Evolutionary conservation across 2,113 vertebrate species (phyloP), one percentile per base, ranked within the genome.

Genomic region (Trichomycterus rosablanca): DNA sequence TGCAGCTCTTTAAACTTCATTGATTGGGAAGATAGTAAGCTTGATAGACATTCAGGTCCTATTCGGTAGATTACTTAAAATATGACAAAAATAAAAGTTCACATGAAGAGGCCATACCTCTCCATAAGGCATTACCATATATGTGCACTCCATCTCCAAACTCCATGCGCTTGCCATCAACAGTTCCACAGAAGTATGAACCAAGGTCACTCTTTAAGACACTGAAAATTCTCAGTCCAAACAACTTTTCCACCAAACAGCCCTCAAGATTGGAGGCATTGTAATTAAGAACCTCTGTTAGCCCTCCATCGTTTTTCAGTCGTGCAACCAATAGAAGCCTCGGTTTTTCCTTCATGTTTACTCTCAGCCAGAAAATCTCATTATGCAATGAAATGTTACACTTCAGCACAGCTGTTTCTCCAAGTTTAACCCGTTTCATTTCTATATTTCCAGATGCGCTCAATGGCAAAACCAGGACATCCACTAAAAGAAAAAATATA

Each of bases 71-170:
- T n/a, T n/a, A n/a, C n/a, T n/a, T n/a, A n/a, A n/a, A n/a, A n/a
- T n/a, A n/a, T n/a, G n/a, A n/a, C n/a, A n/a, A 32, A 32, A 52
- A 42, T 9, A 28, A 30, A 44, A 34, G 23, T 18, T 19, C 15
- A 45, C 7, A 32, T 15, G 24, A 9, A 45, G 24, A 23, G 11
- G 11, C 7, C 0, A 6, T 1, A 28, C 2, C 14, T 22, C 14
- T 22, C 18, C 6, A 58, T 4, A 34, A 4, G 18, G 10, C 24
- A 12, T 59, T 48, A 59, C 40, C 58, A 23, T 60, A 40, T 23
- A 70, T 20, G 16, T 70, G 10, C 24, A 70, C 61, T 40, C 55
- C 68, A 11, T 59, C 22, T 9, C 54, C 68, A 39, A 70, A 70
- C 20, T 59, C 19, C 26, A 70, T 51, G 10, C 1, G 23, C 26